Conservation (phyloP, 2,888 invertebrate genomes). For the Pandemis cinnamomeana region DNA sequence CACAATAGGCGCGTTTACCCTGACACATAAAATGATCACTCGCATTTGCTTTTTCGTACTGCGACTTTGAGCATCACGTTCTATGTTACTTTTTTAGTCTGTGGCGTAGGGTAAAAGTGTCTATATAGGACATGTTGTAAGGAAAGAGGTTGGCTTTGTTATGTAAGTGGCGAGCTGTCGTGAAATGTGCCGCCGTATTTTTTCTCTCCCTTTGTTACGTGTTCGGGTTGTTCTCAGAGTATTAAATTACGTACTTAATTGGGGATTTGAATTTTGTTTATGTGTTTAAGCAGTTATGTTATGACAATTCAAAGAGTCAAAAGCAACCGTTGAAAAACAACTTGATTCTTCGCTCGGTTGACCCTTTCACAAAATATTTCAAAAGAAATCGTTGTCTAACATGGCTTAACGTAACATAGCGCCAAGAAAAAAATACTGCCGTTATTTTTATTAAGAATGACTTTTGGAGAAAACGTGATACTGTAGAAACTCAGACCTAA, state of each 20-base stretch:
- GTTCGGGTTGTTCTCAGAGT: slow-evolving; percentile 57
- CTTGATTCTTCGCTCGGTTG: not conserved
- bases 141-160: slow-evolving; percentile 59
- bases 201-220: slow-evolving; percentile 54
- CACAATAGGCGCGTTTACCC: slow-evolving; percentile 47
- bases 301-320: slow-evolving; percentile 14
- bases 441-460: too few species aligned
- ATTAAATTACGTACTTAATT: slow-evolving; percentile 59
- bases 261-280: slow-evolving; percentile 51
- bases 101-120: slow-evolving; percentile 49
- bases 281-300: slow-evolving; percentile 44
- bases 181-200: slow-evolving; percentile 53
- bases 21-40: slow-evolving; percentile 43
- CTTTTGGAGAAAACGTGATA: not conserved
- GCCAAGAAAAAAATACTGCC: too few species aligned
- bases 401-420: too few species aligned
- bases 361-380: not conserved
- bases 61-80: not conserved
- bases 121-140: slow-evolving; percentile 51
- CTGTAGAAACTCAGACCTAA: not conserved
- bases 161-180: slow-evolving; percentile 60
- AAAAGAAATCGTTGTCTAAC: not conserved
- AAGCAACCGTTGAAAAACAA: slow-evolving; percentile 3
- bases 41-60: not conserved
- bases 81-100: slow-evolving; percentile 44